Percentiles rank a stretch among this genome's conserved stretches.
phyloP scores from a whole-genome alignment of 2,797 vertebrate species.

The Pipistrellus kuhlii region DNA sequence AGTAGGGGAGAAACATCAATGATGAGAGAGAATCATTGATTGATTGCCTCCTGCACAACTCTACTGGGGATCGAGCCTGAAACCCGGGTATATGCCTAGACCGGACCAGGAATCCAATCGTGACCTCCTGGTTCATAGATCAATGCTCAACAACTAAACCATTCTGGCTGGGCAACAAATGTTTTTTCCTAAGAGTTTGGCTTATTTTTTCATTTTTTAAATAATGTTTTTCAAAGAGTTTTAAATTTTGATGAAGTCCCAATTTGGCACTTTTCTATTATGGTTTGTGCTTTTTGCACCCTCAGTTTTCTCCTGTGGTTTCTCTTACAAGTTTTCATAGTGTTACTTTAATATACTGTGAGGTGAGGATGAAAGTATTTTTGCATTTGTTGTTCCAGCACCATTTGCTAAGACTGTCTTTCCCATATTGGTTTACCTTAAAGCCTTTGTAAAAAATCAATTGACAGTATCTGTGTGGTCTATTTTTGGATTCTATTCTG shows the following conservation, averaged over 20 bases:
- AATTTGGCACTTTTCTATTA: neutral
- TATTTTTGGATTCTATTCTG: slow-evolving; percentile 13
- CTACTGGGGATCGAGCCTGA: too few relatives aligned
- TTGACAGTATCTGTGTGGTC: neutral
- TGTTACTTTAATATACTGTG: slow-evolving; percentile 5
- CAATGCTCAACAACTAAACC: too few relatives aligned
- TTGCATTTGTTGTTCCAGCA: neutral
- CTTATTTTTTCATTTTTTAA: slow-evolving; percentile 9
- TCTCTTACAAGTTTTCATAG: slow-evolving; percentile 24
- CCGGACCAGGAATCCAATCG: too few relatives aligned
- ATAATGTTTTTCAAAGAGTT: neutral
- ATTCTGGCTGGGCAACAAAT: neutral
- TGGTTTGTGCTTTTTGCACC: neutral
- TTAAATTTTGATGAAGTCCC: slow-evolving; percentile 32
- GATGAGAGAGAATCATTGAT: too few relatives aligned
- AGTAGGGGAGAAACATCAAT: too few relatives aligned
- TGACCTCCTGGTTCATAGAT: too few relatives aligned
- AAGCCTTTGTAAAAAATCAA: slow-evolving; percentile 12
- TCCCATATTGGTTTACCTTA: neutral
- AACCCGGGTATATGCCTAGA: too few relatives aligned
- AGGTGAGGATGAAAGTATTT: neutral
- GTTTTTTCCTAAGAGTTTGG: neutral
- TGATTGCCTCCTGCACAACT: too few relatives aligned
- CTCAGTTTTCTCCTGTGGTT: slow-evolving; percentile 23
- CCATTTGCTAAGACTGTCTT: slow-evolving; percentile 1